Percentiles rank a stretch among this genome's conserved stretches.
These are phyloP conservation scores for Orchesella flavescens DNA, from an alignment of 2,888 invertebrate species.

Conservation along the genomic window DNA sequence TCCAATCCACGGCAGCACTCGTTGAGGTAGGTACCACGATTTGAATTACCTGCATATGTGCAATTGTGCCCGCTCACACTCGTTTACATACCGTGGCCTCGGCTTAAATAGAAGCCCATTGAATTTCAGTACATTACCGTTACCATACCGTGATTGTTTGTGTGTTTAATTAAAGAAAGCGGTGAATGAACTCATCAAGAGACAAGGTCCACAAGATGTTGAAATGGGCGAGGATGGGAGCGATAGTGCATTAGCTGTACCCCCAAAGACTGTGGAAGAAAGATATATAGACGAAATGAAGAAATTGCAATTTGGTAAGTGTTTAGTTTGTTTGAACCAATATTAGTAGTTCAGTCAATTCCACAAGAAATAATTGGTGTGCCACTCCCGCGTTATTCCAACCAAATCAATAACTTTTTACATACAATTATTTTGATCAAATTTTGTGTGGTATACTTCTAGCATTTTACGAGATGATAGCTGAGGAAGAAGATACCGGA, in stretches of 20 bases:
- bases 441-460: too few species aligned
- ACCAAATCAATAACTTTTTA: too few species aligned
- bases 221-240: conserved; percentile 68
- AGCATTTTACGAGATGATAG: conserved; percentile 95
- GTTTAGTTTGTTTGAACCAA: too few species aligned
- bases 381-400: too few species aligned
- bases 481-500: conserved; percentile 81
- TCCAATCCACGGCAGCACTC: conserved; percentile 80
- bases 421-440: too few species aligned
- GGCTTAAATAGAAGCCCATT: too few species aligned
- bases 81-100: too few species aligned
- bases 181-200: conserved; percentile 64
- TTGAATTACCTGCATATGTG: neutral
- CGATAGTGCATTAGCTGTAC: conserved; percentile 72
- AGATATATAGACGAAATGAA: conserved; percentile 91
- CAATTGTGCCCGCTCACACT: too few species aligned
- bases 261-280: conserved; percentile 80
- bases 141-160: neutral
- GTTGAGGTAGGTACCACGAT: conserved; percentile 73
- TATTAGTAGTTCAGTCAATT: too few species aligned
- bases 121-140: too few species aligned
- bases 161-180: conserved; percentile 58
- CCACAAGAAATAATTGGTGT: too few species aligned
- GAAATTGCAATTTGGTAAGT: conserved; percentile 89
- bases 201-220: conserved; percentile 67